phyloP scores from a whole-genome alignment of 2,113 vertebrate genomes.

The Neopipo cinnamomea region DNA sequence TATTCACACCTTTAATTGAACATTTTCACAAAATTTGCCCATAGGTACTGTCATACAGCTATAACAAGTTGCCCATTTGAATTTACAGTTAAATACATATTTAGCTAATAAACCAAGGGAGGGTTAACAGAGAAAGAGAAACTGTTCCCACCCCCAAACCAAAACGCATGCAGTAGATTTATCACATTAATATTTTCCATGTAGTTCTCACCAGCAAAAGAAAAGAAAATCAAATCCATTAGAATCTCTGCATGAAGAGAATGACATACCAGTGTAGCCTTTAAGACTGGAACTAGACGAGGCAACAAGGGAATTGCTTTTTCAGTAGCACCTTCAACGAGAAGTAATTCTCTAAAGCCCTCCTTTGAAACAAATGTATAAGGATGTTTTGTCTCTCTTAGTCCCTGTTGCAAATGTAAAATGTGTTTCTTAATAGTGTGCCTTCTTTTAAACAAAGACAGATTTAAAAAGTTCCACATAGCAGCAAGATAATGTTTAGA shows the following conservation, averaged over 20 bases:
- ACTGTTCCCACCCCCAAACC: neutral
- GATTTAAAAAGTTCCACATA: neutral
- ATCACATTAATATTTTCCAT: neutral
- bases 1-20: neutral
- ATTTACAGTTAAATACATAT: neutral
- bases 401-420: constrained; percentile 70
- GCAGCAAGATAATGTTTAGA: neutral
- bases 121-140: neutral
- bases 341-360: constrained; percentile 79
- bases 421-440: neutral
- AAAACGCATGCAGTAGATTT: neutral
- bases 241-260: neutral
- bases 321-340: constrained; percentile 71
- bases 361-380: constrained; percentile 84
- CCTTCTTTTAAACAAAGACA: neutral
- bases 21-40: neutral
- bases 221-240: neutral
- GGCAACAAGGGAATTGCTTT: constrained; percentile 78
- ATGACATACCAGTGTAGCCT: constrained; percentile 75
- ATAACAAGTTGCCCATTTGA: neutral
- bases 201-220: neutral
- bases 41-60: neutral
- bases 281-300: constrained; percentile 76
- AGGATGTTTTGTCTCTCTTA: constrained; percentile 80
- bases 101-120: neutral